Evolutionary conservation across 2,888 invertebrate species (phyloP).

Genomic region (Hoplodrina ambigua): DNA sequence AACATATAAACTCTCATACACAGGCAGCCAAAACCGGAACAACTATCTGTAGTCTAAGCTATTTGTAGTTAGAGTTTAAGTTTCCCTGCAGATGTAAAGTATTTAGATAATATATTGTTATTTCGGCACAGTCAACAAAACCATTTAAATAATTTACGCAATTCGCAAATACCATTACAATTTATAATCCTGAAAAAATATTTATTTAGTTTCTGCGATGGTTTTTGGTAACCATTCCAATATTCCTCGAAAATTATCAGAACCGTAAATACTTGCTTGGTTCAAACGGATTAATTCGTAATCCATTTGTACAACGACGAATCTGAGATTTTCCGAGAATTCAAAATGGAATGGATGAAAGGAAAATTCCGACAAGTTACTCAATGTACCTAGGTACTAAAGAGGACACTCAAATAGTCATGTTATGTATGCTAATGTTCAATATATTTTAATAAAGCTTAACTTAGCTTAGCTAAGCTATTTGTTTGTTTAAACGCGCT

Average conservation of each 20-base stretch:
- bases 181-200: constrained; percentile 11
- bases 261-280: neutral
- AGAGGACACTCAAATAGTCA: too few species aligned
- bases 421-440: too few species aligned
- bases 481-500: too few species aligned
- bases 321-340: constrained; percentile 6
- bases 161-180: constrained; percentile 4
- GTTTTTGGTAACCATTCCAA: constrained; percentile 8
- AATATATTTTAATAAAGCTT: too few species aligned
- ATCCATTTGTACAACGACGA: constrained; percentile 14
- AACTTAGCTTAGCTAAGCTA: too few species aligned
- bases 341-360: neutral
- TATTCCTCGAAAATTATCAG: constrained; percentile 22
- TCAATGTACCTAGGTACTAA: too few species aligned
- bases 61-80: too few species aligned
- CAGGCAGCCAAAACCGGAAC: too few species aligned
- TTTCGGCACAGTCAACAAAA: neutral
- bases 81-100: too few species aligned
- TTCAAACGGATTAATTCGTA: constrained; percentile 30
- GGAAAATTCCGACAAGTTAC: neutral
- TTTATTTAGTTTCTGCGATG: constrained; percentile 3
- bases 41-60: too few species aligned
- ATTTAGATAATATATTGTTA: too few species aligned
- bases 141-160: neutral
- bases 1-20: too few species aligned